Conservation (phyloP, 1,140 invertebrate genomes). For the Drosophila ironensis region DNA sequence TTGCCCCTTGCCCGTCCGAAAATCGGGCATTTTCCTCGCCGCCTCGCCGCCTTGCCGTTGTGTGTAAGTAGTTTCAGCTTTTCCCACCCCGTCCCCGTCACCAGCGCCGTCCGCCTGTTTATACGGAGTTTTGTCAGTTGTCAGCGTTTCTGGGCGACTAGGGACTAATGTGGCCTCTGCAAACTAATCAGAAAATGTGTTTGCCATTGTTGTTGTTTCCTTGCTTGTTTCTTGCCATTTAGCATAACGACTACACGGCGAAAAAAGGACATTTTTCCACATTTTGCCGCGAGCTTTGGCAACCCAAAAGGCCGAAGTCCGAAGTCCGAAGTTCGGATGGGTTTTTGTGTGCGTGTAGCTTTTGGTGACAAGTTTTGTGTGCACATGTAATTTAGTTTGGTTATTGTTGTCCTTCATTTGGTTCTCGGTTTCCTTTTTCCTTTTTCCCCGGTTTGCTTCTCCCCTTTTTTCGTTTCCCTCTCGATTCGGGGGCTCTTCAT, state of each 20-base stretch:
- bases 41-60: background rate
- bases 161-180: conserved; percentile 39
- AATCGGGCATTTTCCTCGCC: too few species aligned
- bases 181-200: conserved; percentile 76
- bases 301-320: too few species aligned
- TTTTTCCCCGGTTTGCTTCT: too few species aligned
- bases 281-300: too few species aligned
- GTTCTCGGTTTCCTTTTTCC: conserved; percentile 18
- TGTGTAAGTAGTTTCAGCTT: too few species aligned
- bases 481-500: conserved; percentile 31
- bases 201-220: conserved; percentile 25
- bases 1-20: too few species aligned
- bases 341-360: conserved; percentile 8
- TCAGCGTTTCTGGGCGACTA: conserved; percentile 43
- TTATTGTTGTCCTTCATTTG: conserved; percentile 60
- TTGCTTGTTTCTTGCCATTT: conserved; percentile 44
- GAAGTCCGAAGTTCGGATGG: too few species aligned
- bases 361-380: conserved; percentile 52
- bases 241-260: conserved; percentile 42
- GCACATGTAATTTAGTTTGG: conserved; percentile 75
- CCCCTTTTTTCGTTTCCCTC: conserved; percentile 59
- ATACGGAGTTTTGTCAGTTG: conserved; percentile 44
- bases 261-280: background rate
- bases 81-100: conserved; percentile 1
- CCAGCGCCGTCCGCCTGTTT: conserved; percentile 1